Base-by-base conservation (phyloP, 2,797 vertebrate species). In the Luscinia megarhynchos region DNA sequence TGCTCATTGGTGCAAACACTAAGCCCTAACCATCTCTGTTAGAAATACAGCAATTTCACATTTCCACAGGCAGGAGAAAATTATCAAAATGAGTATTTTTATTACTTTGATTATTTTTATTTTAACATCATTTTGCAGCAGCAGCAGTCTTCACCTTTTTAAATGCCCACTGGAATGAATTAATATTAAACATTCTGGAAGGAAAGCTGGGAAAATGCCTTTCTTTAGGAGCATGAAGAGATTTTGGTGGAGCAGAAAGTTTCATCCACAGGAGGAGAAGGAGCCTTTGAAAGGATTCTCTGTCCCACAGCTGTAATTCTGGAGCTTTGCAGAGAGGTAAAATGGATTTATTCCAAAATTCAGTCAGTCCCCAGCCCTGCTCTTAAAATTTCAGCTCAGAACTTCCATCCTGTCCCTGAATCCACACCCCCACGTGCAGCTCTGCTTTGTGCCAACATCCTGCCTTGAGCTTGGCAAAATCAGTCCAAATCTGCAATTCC, bases 321-420 rank as follows among this genome's bases (percentile, higher is more conserved):
- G 87, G 75, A 96, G 68, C 78, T n/a, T 84, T 93, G 77, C 90
- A 87, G 89, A 70, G 76, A 97, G 93, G 72, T 89, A 72, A 93
- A 93, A 90, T 15, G 4, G 23, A 41, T 87, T 92, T 85, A 81
- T 74, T 85, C 80, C 62, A 14, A 15, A 84, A 1, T 73, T 69
- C 16, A 51, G 5, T 53, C 38, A 17, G 34, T 30, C 15, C 40
- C 8, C 23, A 64, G 53, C 55, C 27, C 50, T 77, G 50, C 24
- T 58, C 12, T 78, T 50, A 10, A 48, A 84, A 41, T 36, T 11
- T 10, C 38, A 73, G 55, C 61, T 93, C 53, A 11, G 46, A n/a
- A 12, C 14, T 84, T 70, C 54, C 17, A 4, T 53, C 40, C 43
- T 86, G 54, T 43, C 62, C 63, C 46, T 18, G 34, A 63, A 27